phyloP scores from a whole-genome alignment of 2,113 vertebrate species.

The Dicaeum eximium region DNA sequence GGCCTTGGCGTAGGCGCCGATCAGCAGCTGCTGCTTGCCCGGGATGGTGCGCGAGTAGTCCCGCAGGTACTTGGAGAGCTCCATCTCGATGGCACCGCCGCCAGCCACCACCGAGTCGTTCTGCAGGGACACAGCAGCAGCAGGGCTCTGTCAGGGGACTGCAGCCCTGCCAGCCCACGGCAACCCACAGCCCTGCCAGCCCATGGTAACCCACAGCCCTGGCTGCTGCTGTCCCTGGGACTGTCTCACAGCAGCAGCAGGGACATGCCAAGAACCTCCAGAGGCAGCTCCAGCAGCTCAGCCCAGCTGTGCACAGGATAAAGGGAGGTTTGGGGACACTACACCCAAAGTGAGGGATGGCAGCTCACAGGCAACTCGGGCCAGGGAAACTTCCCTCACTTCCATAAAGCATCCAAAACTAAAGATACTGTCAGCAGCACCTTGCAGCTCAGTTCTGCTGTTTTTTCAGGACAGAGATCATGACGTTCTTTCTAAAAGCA shows the following conservation, averaged over 20 bases:
- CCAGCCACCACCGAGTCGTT: slow-evolving; percentile 94
- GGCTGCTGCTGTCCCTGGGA: neutral
- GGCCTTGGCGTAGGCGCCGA: slow-evolving; percentile 94
- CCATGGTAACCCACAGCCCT: fast-evolving
- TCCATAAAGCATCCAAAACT: neutral
- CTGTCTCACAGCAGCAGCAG: neutral
- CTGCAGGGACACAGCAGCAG: slow-evolving; percentile 55
- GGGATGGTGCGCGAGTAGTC: slow-evolving; percentile 97
- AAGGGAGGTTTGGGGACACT: fast-evolving
- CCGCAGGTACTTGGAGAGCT: slow-evolving; percentile 91
- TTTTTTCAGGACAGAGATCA: neutral
- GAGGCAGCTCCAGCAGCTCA: neutral
- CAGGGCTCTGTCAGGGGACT: neutral
- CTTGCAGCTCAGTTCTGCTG: neutral
- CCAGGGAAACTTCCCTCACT: neutral
- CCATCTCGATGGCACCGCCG: slow-evolving; percentile 97
- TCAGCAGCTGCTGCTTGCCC: slow-evolving; percentile 95
- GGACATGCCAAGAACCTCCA: neutral
- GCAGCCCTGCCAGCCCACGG: no score
- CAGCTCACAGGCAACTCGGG: neutral
- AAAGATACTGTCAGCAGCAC: neutral
- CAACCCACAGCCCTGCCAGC: neutral
- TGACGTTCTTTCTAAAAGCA: neutral
- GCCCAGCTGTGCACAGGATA: fast-evolving
- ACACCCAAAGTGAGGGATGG: no score